A percentile compares a stretch with the other conserved stretches of the same genome.
Conservation (phyloP, 2,888 invertebrate genomes). For the Eupithecia tripunctaria region DNA sequence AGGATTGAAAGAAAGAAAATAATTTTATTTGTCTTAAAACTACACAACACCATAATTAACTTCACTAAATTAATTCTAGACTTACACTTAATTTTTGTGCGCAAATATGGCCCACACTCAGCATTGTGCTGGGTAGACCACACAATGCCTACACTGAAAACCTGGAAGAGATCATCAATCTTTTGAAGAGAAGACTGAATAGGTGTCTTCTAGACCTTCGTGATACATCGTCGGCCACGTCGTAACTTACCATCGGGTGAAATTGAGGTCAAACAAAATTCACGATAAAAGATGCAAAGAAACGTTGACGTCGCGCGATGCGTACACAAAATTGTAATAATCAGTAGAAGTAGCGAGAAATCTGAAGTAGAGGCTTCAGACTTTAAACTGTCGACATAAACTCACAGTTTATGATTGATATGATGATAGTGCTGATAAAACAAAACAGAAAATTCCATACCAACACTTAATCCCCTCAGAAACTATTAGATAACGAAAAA, state of each 20-base stretch:
- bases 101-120: too few species aligned
- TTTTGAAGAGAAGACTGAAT: background rate
- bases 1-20: too few species aligned
- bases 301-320: background rate
- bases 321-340: background rate
- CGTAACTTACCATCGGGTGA: background rate
- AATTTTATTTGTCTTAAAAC: too few species aligned
- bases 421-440: conserved; percentile 26
- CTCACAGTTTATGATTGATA: conserved; percentile 28
- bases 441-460: conserved; percentile 27
- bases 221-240: background rate
- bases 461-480: conserved; percentile 15
- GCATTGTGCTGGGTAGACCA: too few species aligned
- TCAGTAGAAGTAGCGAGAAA: background rate
- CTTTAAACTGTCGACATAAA: conserved; percentile 22
- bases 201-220: background rate
- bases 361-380: conserved; percentile 10
- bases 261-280: background rate
- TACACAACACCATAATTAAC: too few species aligned
- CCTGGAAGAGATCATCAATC: too few species aligned
- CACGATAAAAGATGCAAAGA: background rate
- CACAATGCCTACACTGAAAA: too few species aligned
- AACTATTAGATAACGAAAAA: conserved; percentile 26
- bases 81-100: too few species aligned
- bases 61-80: too few species aligned